A percentile compares a stretch with the other conserved stretches of the same genome.
Evolutionary conservation across 2,797 vertebrate genomes (phyloP).

Genomic region (Miichthys miiuy): DNA sequence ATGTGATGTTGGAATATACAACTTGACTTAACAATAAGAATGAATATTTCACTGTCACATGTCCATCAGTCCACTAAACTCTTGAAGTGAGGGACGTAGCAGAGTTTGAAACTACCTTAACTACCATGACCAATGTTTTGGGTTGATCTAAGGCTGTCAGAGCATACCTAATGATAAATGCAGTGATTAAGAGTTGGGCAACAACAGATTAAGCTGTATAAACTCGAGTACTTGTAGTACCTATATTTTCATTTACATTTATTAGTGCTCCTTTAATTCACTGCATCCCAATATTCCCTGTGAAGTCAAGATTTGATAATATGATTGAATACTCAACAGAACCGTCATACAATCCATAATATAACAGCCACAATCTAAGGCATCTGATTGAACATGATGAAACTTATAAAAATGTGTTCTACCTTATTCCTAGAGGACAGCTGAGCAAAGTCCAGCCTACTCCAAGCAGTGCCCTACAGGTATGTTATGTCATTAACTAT

Average conservation of each 20-base stretch:
- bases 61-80: neutral
- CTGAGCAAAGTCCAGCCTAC: neutral
- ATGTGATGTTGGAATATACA: neutral
- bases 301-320: neutral
- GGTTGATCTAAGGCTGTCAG: neutral
- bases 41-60: neutral
- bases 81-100: neutral
- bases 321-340: neutral
- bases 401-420: neutral
- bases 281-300: neutral
- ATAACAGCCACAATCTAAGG: neutral
- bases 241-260: neutral
- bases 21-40: neutral
- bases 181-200: neutral
- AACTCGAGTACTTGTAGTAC: neutral
- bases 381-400: neutral
- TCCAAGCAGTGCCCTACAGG: conserved; percentile 10
- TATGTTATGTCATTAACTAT: neutral
- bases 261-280: neutral
- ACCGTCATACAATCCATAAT: neutral
- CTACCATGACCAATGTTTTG: neutral
- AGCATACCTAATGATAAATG: neutral
- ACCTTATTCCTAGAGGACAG: neutral
- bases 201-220: neutral
- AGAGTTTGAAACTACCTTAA: too few relatives aligned